These are phyloP conservation scores for Cyanoliseus patagonus DNA, from an alignment of 2,113 vertebrate genomes.

Conservation along the genomic window DNA sequence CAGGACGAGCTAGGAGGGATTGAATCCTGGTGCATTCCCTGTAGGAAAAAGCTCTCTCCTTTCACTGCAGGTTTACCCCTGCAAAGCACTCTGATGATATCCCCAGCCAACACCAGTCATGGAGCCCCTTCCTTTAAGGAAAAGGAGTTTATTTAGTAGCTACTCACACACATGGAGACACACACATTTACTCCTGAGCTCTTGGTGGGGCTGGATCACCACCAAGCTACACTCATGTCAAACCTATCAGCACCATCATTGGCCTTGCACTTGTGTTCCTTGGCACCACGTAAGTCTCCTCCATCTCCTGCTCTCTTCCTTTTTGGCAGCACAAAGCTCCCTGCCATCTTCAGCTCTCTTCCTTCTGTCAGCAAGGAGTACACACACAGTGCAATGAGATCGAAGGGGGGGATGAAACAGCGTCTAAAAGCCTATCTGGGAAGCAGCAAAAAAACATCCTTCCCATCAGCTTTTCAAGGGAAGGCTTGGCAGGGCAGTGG, in stretches of 20 bases:
- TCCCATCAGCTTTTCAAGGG: not conserved
- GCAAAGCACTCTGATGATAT: not conserved
- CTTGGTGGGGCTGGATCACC: not conserved
- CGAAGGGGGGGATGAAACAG: not conserved
- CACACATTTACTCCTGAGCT: not conserved
- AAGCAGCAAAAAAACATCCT: not conserved
- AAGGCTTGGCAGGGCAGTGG: not conserved
- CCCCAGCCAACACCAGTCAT: not conserved
- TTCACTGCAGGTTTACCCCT: not conserved
- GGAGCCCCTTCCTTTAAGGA: not conserved
- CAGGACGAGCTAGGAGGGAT: rapidly evolving
- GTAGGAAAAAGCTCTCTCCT: not conserved
- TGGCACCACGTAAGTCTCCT: not conserved
- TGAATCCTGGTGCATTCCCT: not conserved
- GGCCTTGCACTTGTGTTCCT: not conserved
- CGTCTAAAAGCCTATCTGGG: not conserved
- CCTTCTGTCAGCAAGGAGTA: not conserved
- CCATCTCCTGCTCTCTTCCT: not conserved
- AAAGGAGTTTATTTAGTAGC: not conserved
- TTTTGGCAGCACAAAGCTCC: not conserved
- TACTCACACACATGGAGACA: rapidly evolving
- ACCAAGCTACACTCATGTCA: not conserved
- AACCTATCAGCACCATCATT: not conserved
- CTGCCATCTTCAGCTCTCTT: not conserved
- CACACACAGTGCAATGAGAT: not conserved